Conservation (phyloP, 2,888 invertebrate genomes). For the Aleiodes testaceus region DNA sequence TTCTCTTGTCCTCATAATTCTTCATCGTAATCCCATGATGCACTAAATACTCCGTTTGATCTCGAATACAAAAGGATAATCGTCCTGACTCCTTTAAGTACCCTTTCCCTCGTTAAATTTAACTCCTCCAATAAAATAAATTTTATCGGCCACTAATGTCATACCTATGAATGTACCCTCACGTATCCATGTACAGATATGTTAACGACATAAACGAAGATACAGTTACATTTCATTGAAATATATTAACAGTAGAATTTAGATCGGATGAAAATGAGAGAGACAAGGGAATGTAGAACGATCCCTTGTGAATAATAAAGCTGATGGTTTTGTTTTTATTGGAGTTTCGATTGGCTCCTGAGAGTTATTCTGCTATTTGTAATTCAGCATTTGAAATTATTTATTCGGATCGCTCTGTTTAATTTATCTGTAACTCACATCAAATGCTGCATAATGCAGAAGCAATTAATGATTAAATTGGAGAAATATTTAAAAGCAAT, state of each 20-base stretch:
- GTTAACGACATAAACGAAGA: slow-evolving; percentile 12
- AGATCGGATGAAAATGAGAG: slow-evolving; percentile 14
- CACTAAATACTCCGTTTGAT: slow-evolving; percentile 8
- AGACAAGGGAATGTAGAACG: not conserved
- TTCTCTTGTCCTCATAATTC: too few species aligned
- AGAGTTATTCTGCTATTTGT: not conserved
- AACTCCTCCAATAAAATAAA: not conserved
- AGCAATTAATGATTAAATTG: too few species aligned
- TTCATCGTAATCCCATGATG: not conserved
- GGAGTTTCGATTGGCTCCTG: not conserved
- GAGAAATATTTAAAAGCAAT: too few species aligned
- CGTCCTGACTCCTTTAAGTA: not conserved
- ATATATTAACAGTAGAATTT: slow-evolving; percentile 1
- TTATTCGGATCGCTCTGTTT: too few species aligned
- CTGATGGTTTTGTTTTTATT: not conserved
- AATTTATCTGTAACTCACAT: too few species aligned
- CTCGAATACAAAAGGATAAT: not conserved
- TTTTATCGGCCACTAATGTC: slow-evolving; percentile 11
- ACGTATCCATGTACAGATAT: not conserved
- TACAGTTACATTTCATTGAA: slow-evolving; percentile 15
- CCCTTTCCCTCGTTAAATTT: not conserved
- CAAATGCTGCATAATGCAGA: too few species aligned
- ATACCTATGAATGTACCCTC: not conserved
- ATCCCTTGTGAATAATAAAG: not conserved
- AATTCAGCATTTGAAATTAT: not conserved